Evolutionary conservation across 2,113 vertebrate species (phyloP).

Genomic region (Octodon degus): DNA sequence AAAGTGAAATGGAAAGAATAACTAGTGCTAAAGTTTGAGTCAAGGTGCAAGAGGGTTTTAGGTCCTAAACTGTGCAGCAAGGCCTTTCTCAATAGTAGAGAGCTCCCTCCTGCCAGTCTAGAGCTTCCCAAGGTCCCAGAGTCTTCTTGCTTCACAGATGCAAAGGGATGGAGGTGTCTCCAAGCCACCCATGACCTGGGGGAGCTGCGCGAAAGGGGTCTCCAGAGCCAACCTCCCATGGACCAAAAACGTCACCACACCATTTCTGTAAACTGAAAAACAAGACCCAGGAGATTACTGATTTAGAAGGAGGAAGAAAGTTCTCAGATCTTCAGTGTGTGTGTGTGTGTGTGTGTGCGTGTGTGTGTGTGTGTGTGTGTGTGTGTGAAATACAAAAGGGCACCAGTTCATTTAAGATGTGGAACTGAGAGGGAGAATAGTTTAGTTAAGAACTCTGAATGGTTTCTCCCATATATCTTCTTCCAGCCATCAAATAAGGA

Average conservation of each 20-base stretch:
- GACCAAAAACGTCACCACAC: background rate
- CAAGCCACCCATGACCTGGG: background rate
- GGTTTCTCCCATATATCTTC: background rate
- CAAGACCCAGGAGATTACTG: background rate
- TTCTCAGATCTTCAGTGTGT: background rate
- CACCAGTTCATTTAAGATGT: background rate
- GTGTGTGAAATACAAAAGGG: background rate
- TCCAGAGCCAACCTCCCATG: slow-evolving; percentile 27
- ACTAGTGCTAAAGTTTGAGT: slow-evolving; percentile 59
- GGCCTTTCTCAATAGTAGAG: background rate
- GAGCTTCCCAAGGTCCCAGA: background rate
- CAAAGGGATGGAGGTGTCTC: background rate
- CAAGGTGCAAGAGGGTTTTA: background rate
- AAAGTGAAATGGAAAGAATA: slow-evolving; percentile 37
- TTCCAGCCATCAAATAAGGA: background rate
- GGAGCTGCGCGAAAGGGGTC: background rate
- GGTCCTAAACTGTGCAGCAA: slow-evolving; percentile 26
- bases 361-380: background rate
- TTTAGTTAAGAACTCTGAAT: background rate
- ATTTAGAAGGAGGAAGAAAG: background rate
- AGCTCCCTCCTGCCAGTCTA: background rate
- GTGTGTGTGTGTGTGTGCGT: slow-evolving; percentile 26
- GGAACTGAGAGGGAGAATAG: background rate
- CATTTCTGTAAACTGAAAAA: slow-evolving; percentile 27
- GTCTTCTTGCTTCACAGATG: background rate